Percentiles rank a stretch among this genome's conserved stretches.
Conservation (phyloP, 2,888 invertebrate genomes). For the Labia minor region DNA sequence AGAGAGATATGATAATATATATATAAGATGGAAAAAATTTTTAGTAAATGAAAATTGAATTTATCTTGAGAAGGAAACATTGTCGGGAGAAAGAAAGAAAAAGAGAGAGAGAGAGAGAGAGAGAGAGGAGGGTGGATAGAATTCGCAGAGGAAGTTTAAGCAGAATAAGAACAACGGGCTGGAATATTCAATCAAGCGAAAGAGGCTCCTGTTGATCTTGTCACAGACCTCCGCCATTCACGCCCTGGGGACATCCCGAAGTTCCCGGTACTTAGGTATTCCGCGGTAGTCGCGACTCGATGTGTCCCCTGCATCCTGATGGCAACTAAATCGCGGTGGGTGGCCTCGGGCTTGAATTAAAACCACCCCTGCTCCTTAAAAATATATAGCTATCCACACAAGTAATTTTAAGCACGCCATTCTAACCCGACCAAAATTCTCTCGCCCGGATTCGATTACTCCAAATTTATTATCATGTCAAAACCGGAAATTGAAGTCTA, state of each 20-base stretch:
- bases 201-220: constrained; percentile 7
- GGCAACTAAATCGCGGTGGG: not conserved
- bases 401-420: not conserved
- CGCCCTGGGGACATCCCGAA: not conserved
- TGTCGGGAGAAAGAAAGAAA: constrained; percentile 2
- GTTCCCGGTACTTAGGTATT: not conserved
- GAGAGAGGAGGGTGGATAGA: constrained; percentile 16
- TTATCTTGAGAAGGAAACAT: not conserved
- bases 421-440: not conserved
- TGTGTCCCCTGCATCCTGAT: not conserved
- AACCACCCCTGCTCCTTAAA: not conserved
- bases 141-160: not conserved
- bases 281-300: not conserved
- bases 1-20: constrained; percentile 15
- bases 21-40: constrained; percentile 20
- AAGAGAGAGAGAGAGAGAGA: constrained; percentile 13
- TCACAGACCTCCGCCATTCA: not conserved
- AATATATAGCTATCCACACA: not conserved
- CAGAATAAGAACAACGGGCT: not conserved
- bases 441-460: too few species aligned
- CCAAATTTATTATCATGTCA: too few species aligned
- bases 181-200: constrained; percentile 8
- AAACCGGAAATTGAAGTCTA: too few species aligned
- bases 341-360: constrained; percentile 9
- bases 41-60: too few species aligned